Percentiles rank a stretch among this genome's conserved stretches.
Evolutionary conservation across 2,797 vertebrate genomes (phyloP).

Genomic region (Astyanax mexicanus): DNA sequence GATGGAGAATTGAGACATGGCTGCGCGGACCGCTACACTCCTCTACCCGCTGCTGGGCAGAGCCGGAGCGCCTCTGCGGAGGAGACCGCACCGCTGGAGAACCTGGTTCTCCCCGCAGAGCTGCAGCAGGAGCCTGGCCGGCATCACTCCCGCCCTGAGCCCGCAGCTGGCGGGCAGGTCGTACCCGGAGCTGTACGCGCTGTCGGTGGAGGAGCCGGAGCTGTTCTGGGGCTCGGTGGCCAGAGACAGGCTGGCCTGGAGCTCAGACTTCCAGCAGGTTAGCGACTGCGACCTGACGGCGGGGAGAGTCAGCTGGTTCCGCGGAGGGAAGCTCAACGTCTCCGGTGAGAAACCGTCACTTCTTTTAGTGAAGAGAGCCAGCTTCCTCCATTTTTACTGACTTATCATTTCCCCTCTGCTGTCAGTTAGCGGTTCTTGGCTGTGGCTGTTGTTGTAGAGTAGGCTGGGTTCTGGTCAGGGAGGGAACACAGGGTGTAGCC

Average conservation of each 20-base stretch:
- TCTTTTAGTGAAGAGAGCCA: no score
- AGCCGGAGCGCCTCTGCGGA: not conserved
- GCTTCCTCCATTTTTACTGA: no score
- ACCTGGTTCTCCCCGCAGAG: not conserved
- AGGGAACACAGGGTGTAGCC: no score
- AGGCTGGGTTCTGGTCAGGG: no score
- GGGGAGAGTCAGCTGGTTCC: constrained; percentile 86
- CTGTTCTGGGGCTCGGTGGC: constrained; percentile 88
- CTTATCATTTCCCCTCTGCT: no score
- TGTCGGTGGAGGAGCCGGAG: constrained; percentile 78
- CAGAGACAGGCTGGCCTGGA: constrained; percentile 84
- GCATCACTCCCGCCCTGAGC: constrained; percentile 35
- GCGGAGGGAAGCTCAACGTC: constrained; percentile 90
- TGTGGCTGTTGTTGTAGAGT: no score
- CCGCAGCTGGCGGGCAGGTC: constrained; percentile 59
- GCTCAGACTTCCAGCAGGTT: constrained; percentile 79
- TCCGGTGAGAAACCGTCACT: constrained; percentile 82
- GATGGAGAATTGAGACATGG: not conserved
- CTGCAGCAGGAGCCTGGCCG: not conserved
- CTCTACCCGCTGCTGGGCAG: not conserved
- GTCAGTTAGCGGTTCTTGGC: no score
- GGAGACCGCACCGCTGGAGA: not conserved
- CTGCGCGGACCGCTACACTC: not conserved
- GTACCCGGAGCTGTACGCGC: constrained; percentile 72
- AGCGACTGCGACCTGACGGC: constrained; percentile 77